Percentiles rank a stretch among this genome's conserved stretches.
Evolutionary conservation across 1,140 invertebrate genomes (phyloP).

Genomic region (Copidosoma floridanum): DNA sequence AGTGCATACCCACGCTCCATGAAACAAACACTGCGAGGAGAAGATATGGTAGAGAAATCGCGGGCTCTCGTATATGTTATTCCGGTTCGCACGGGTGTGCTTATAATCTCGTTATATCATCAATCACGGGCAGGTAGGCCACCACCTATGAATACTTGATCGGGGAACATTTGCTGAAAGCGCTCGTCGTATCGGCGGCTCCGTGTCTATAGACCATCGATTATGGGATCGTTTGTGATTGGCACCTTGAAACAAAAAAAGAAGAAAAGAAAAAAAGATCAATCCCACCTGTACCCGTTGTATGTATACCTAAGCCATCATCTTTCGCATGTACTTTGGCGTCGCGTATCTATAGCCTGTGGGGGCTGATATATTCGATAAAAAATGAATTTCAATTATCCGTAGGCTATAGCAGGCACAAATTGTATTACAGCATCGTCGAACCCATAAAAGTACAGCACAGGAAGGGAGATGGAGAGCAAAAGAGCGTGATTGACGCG

Average conservation of each 20-base stretch:
- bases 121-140: not conserved
- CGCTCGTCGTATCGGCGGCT: not conserved
- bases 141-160: constrained; percentile 19
- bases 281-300: too few species aligned
- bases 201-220: constrained; percentile 22
- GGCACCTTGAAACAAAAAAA: too few species aligned
- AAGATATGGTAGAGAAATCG: not conserved
- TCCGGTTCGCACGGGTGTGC: not conserved
- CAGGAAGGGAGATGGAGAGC: not conserved
- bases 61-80: too few species aligned
- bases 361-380: not conserved
- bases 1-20: not conserved
- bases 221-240: constrained; percentile 4
- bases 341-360: not conserved
- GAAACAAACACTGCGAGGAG: not conserved
- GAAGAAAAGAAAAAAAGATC: too few species aligned
- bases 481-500: not conserved
- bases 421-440: not conserved
- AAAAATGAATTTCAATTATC: constrained; percentile 19
- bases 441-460: not conserved
- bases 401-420: constrained; percentile 4
- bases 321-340: too few species aligned
- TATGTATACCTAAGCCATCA: too few species aligned
- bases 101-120: constrained; percentile 22
- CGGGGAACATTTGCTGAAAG: not conserved